Base-by-base conservation (phyloP, 2,113 vertebrate genomes). In the Cepphus grylle region DNA sequence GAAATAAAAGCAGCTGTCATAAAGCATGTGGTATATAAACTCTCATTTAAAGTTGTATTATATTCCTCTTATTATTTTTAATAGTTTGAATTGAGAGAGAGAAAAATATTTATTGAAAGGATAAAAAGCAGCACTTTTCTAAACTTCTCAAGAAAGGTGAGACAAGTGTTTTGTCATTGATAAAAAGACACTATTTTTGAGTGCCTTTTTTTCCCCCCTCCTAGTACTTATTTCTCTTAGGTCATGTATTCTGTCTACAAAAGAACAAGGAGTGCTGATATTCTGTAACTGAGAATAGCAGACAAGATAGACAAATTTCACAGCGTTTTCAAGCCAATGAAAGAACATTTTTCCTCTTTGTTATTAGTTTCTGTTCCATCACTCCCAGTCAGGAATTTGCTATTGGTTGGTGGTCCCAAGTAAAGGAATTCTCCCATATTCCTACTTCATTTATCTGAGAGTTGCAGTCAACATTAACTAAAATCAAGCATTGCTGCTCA, bases 1-100 rank as follows among this genome's bases (percentile, higher is more conserved):
- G 96, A 98, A 98, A 98, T 96, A 97, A 97, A 98, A 98, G 95
- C 97, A 97, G 97, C 97, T 98, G 97, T 96, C 86, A 76, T 96
- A 96, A 98, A 94, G 86, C 96, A 98, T 95, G 96, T 84, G 94
- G 86, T 88, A 78, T 97, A 97, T 96, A 98, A 97, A 95, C 50
- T 97, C 86, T 92, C 72, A 96, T 97, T 96, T 94, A 97, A 96
- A 92, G 73, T 88, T 97, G 74, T 94, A 96, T 96, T 97, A 11
- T 93, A 95, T 96, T 97, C 95, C 80, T 97, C 71, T 93, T 97
- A 96, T 97, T 98, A 94, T 98, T 97, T 98, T 97, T 97, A 97
- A 97, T 96, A 95, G 76, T 91, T 65, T 96, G 85, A 95, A 96
- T 90, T 92, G 56, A 91, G 72, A 89, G 77, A 94, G 91, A 97